phyloP scores from a whole-genome alignment of 2,113 vertebrate genomes.

The Psilopogon haemacephalus region DNA sequence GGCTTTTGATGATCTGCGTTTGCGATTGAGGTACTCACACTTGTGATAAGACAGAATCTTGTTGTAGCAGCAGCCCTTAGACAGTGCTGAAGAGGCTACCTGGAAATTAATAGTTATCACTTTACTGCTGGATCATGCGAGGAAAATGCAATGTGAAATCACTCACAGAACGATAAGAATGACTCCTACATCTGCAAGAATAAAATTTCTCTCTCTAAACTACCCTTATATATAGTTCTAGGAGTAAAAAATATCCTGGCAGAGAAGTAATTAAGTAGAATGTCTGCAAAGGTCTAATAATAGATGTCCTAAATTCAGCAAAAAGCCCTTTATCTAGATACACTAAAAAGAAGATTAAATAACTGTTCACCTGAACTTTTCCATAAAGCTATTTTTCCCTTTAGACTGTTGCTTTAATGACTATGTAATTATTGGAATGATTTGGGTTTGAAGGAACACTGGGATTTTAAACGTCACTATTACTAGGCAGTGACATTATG shows the following conservation, averaged over 20 bases:
- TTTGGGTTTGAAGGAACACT: background rate
- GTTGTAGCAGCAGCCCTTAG: background rate
- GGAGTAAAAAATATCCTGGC: background rate
- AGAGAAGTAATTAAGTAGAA: conserved; percentile 46
- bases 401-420: conserved; percentile 37
- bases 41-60: background rate
- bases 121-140: background rate
- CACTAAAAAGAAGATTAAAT: conserved; percentile 37
- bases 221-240: background rate
- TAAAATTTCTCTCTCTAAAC: background rate
- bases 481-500: background rate
- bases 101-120: background rate
- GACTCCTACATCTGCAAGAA: background rate
- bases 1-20: background rate
- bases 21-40: background rate
- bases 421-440: conserved; percentile 32
- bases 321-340: conserved; percentile 17
- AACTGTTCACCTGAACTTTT: background rate
- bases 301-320: conserved; percentile 21
- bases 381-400: background rate
- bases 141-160: background rate
- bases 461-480: conserved; percentile 2
- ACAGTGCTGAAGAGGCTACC: background rate
- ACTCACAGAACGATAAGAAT: background rate
- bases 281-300: conserved; percentile 20